Evolutionary conservation across 1,140 invertebrate genomes (phyloP).

Genomic region (Callitettix versicolor): DNA sequence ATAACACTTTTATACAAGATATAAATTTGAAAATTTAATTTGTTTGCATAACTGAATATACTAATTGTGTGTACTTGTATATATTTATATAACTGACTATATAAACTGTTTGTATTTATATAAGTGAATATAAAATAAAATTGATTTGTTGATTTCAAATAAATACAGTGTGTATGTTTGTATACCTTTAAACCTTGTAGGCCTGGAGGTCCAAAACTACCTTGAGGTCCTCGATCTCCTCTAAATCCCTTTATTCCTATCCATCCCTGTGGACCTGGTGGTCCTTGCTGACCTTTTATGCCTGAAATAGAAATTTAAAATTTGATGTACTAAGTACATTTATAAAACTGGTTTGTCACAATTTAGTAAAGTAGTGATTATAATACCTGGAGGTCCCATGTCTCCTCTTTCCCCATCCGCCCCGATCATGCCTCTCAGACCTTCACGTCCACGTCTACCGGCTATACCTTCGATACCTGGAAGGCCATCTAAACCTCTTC

Average conservation of each 20-base stretch:
- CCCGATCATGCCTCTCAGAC: constrained; percentile 55
- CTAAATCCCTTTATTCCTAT: constrained; percentile 11
- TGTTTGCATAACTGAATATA: too few relatives aligned
- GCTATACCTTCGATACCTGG: constrained; percentile 45
- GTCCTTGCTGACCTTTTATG: not conserved
- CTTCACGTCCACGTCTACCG: constrained; percentile 48
- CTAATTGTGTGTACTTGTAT: too few relatives aligned
- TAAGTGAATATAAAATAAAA: too few relatives aligned
- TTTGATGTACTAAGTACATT: too few relatives aligned
- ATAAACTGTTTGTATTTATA: too few relatives aligned
- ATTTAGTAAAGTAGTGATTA: too few relatives aligned
- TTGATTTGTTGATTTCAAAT: too few relatives aligned
- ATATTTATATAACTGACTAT: too few relatives aligned
- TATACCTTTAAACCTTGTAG: constrained; percentile 4
- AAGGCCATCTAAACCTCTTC: constrained; percentile 48
- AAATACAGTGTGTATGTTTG: not conserved
- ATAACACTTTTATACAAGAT: too few relatives aligned
- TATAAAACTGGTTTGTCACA: too few relatives aligned
- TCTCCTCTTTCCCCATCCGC: constrained; percentile 50
- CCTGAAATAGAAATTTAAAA: not conserved
- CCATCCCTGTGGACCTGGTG: constrained; percentile 13
- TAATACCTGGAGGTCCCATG: constrained; percentile 36
- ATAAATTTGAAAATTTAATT: too few relatives aligned
- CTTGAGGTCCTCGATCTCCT: constrained; percentile 6
- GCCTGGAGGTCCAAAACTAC: constrained; percentile 12